Evolutionary conservation across 2,888 invertebrate species (phyloP).

Genomic region (Alloplasta piceator): DNA sequence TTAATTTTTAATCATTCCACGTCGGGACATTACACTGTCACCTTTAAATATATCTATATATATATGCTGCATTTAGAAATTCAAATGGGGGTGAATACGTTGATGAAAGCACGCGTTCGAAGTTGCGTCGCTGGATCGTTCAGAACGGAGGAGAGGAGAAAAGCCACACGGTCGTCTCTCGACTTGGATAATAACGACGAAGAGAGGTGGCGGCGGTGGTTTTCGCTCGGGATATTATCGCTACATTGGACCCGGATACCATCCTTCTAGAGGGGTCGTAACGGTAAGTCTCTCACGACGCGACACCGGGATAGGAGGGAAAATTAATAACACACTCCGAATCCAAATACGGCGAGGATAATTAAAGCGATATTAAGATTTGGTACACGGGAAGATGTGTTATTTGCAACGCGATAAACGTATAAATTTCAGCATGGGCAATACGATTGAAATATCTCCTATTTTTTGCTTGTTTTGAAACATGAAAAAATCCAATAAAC

Average conservation of each 20-base stretch:
- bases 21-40: too few species aligned
- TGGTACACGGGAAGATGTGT: conserved; percentile 54
- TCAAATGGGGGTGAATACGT: conserved; percentile 28
- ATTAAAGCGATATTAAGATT: conserved; percentile 80
- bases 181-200: conserved; percentile 13
- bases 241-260: conserved; percentile 39
- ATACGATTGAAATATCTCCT: too few species aligned
- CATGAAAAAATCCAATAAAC: not conserved
- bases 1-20: too few species aligned
- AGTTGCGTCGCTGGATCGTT: conserved; percentile 33
- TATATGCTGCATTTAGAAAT: too few species aligned
- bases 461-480: too few species aligned
- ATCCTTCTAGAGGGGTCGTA: conserved; percentile 71
- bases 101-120: conserved; percentile 19
- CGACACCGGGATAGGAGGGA: conserved; percentile 66
- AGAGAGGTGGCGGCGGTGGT: conserved; percentile 38
- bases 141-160: not conserved
- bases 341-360: conserved; percentile 77
- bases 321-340: conserved; percentile 79
- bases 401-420: too few species aligned
- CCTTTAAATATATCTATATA: too few species aligned
- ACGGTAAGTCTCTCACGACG: conserved; percentile 74
- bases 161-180: conserved; percentile 59
- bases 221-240: conserved; percentile 31
- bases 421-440: too few species aligned